phyloP scores from a whole-genome alignment of 2,113 vertebrate genomes.

The Tyto alba region DNA sequence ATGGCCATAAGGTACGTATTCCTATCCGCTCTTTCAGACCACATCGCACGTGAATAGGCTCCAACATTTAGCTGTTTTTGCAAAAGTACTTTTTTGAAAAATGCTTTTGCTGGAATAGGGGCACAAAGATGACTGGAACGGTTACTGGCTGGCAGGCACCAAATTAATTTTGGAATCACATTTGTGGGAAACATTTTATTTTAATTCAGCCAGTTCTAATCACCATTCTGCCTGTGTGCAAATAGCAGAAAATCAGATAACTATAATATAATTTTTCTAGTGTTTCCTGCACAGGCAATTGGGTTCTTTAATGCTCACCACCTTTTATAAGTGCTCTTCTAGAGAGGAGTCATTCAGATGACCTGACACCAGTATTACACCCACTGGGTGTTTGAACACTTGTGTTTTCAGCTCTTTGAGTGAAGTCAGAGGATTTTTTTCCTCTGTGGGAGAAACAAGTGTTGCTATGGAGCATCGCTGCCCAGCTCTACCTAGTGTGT shows the following conservation, averaged over 20 bases:
- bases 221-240: neutral
- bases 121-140: neutral
- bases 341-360: neutral
- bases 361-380: neutral
- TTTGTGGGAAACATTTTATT: neutral
- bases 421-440: neutral
- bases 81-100: neutral
- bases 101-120: neutral
- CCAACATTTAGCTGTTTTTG: neutral
- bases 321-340: neutral
- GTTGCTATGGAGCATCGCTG: neutral
- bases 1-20: neutral
- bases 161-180: neutral
- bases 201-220: neutral
- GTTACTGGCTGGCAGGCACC: neutral
- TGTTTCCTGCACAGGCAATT: neutral
- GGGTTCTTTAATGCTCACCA: neutral
- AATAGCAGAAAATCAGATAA: neutral
- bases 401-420: neutral
- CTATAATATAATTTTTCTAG: neutral
- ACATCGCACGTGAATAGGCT: rapidly evolving
- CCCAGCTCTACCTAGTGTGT: neutral
- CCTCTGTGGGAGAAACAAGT: neutral
- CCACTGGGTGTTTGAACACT: neutral
- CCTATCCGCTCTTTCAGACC: neutral